Base-by-base conservation (phyloP, 2,113 vertebrate genomes). In the Struthidea cinerea region DNA sequence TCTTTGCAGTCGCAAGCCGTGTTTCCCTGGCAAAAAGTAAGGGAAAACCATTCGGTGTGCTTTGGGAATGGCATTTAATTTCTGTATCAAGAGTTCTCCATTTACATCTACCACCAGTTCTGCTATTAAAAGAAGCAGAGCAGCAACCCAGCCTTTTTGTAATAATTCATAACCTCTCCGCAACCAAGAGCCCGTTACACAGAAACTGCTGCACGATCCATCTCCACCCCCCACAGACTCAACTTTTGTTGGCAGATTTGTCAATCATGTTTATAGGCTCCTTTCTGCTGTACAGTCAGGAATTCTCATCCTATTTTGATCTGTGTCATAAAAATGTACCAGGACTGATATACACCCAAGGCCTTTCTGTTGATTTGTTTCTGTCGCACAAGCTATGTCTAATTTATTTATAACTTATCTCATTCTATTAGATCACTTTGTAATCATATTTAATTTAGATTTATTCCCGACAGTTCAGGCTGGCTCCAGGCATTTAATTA, bases 391-490 rank as follows among this genome's bases (percentile, higher is more conserved):
- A 52, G 65, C 88, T 67, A 57, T 37, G 65, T 90, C 97, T 97
- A 90, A 96, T 96, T 94, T 96, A 94, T 96, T 88, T 94, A 82
- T 92, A 87, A 89, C 96, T 97, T 94, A 96, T 92, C 90, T 94
- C 96, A 97, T 97, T 96, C 93, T 97, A 97, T 97, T 88, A 91
- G 95, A 96, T 97, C 95, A 94, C 69, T 86, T 96, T 92, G 88
- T 95, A 96, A 97, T 97, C 90, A 95, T 94, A 90, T 96, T 96
- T 98, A 98, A 97, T 97, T 97, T 97, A 98, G 97, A 97, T 97
- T 97, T 97, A 98, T 94, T 90, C 89, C n/a, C 6, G 79, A 86
- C 95, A 94, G 96, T 80, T 96, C 94, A 96, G 93, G 89, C 42
- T 97, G 89, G 83, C 96, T 97, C 41, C 61, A 91, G 96, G 93